phyloP scores from a whole-genome alignment of 2,888 invertebrate genomes.

The Lymantria dispar region DNA sequence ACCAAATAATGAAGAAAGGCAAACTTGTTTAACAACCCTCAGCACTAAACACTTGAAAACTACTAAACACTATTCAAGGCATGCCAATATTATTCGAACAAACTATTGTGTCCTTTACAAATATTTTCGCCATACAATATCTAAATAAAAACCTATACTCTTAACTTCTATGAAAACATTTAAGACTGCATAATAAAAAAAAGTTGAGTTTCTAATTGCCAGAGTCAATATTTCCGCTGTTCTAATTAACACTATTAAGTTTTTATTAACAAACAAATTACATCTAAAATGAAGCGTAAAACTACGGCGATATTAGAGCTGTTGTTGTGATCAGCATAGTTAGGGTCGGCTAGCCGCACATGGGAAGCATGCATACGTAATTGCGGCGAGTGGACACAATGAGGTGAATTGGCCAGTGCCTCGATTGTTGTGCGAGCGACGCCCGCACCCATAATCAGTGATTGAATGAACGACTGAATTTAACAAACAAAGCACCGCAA shows the following conservation, averaged over 20 bases:
- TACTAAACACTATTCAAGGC: slow-evolving; percentile 9
- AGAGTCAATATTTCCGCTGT: slow-evolving; percentile 30
- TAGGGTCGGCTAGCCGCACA: slow-evolving; percentile 65
- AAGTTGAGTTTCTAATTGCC: slow-evolving; percentile 29
- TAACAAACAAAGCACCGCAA: slow-evolving; percentile 65
- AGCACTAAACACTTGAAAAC: slow-evolving; percentile 25
- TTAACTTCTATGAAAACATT: neutral
- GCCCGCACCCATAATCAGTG: slow-evolving; percentile 77
- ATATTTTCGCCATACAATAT: no score
- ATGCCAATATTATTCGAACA: slow-evolving; percentile 6
- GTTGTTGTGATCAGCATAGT: slow-evolving; percentile 56
- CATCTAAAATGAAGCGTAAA: slow-evolving; percentile 43
- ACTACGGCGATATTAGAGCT: slow-evolving; percentile 42
- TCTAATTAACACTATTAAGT: slow-evolving; percentile 43
- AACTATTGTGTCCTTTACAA: no score
- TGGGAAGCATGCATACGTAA: slow-evolving; percentile 78
- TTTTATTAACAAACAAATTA: slow-evolving; percentile 43
- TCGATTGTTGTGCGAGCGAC: slow-evolving; percentile 79
- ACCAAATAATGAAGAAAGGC: slow-evolving; percentile 57
- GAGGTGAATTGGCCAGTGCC: slow-evolving; percentile 78
- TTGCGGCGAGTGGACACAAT: slow-evolving; percentile 77
- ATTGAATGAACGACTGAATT: slow-evolving; percentile 75
- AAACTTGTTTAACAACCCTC: slow-evolving; percentile 51
- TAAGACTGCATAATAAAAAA: slow-evolving; percentile 9
- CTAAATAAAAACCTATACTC: no score